Percentiles rank a stretch among this genome's conserved stretches.
phyloP scores from a whole-genome alignment of 2,888 invertebrate species.

The Flabesymbios commensalis region DNA sequence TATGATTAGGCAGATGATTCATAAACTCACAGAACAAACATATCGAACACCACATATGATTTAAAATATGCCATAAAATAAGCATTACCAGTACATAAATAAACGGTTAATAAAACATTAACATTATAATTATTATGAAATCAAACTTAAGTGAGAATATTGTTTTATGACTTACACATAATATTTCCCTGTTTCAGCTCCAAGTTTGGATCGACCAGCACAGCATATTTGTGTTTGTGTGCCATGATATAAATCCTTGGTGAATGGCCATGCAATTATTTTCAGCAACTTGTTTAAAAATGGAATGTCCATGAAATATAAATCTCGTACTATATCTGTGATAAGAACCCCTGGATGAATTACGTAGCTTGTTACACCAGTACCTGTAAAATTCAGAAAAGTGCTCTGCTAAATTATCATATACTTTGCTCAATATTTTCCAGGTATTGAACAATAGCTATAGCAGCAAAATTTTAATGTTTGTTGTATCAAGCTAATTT shows the following conservation, averaged over 20 bases:
- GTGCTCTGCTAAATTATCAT: neutral
- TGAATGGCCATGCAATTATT: slow-evolving; percentile 38
- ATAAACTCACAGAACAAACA: no score
- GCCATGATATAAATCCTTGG: slow-evolving; percentile 44
- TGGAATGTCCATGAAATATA: slow-evolving; percentile 31
- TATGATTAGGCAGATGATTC: neutral
- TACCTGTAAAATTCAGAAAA: slow-evolving; percentile 6
- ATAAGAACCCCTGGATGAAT: slow-evolving; percentile 20
- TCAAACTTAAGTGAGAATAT: neutral
- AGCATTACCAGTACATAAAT: no score
- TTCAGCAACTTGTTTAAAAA: slow-evolving; percentile 32
- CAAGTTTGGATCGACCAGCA: slow-evolving; percentile 42
- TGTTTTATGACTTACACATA: slow-evolving; percentile 38
- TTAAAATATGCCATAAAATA: no score
- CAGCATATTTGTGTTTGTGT: slow-evolving; percentile 49
- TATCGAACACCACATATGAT: no score
- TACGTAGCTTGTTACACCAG: slow-evolving; percentile 20
- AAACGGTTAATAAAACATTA: neutral
- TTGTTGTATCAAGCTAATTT: no score
- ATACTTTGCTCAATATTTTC: neutral
- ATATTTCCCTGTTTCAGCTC: slow-evolving; percentile 45
- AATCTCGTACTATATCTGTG: slow-evolving; percentile 38
- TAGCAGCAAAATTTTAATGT: no score
- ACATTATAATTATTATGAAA: neutral
- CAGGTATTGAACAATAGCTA: neutral